These are phyloP conservation scores for Amblyjoppa fuscipennis DNA, from an alignment of 2,888 invertebrate species.

Conservation along the genomic window DNA sequence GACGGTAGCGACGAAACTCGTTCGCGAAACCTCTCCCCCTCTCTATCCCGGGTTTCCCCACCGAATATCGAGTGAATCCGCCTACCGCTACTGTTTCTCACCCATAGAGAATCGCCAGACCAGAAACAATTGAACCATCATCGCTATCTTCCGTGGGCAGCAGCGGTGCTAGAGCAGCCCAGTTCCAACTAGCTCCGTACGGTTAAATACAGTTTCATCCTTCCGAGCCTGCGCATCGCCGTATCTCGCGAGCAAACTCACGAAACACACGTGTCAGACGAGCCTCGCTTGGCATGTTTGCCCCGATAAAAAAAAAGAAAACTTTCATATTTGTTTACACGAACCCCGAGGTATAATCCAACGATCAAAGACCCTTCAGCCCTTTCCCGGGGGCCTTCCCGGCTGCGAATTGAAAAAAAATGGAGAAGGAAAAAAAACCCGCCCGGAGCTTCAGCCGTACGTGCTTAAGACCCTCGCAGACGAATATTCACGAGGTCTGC, in stretches of 20 bases:
- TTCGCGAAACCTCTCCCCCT: slow-evolving; percentile 14
- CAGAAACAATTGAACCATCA: slow-evolving; percentile 82
- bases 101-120: slow-evolving; percentile 81
- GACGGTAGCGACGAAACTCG: slow-evolving; percentile 8
- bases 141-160: slow-evolving; percentile 81
- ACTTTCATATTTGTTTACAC: slow-evolving; percentile 35
- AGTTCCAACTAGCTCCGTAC: background rate
- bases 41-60: background rate
- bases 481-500: slow-evolving; percentile 50
- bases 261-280: background rate
- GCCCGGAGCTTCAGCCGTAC: slow-evolving; percentile 38
- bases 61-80: slow-evolving; percentile 49
- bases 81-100: slow-evolving; percentile 19
- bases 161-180: slow-evolving; percentile 54
- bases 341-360: slow-evolving; percentile 36
- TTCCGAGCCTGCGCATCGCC: background rate
- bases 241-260: slow-evolving; percentile 8
- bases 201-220: background rate
- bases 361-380: slow-evolving; percentile 39
- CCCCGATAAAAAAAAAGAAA: background rate
- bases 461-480: slow-evolving; percentile 57
- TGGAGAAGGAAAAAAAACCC: slow-evolving; percentile 35
- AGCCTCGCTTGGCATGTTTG: background rate
- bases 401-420: slow-evolving; percentile 46
- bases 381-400: slow-evolving; percentile 11